Percentiles rank a stretch among this genome's conserved stretches.
These are phyloP conservation scores for Chrysemys picta DNA, from an alignment of 2,113 vertebrate genomes.

Conservation along the genomic window DNA sequence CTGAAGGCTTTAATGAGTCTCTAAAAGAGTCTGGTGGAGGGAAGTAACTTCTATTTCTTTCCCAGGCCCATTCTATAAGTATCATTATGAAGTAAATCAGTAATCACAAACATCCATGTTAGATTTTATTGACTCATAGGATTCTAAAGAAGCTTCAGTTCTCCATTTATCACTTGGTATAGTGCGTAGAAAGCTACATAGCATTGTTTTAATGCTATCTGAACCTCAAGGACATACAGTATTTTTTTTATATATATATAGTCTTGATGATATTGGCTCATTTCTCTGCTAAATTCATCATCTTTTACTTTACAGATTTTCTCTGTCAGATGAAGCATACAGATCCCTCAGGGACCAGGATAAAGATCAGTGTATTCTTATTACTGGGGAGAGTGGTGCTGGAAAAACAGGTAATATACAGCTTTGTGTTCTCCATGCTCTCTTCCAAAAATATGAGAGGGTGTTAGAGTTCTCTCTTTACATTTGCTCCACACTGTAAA, in stretches of 20 bases:
- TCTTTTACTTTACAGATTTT: conserved; percentile 86
- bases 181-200: not conserved
- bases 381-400: conserved; percentile 97
- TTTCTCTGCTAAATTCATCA: not conserved
- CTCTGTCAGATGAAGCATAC: conserved; percentile 97
- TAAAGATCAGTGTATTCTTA: conserved; percentile 98
- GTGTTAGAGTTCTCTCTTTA: not conserved
- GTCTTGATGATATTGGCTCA: not conserved
- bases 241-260: not conserved
- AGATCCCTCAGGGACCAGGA: conserved; percentile 97
- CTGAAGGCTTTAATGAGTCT: not conserved
- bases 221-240: not conserved
- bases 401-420: conserved; percentile 93
- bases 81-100: not conserved
- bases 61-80: not conserved
- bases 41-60: not conserved
- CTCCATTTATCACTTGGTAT: not conserved
- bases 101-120: not conserved
- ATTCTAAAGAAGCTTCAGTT: not conserved
- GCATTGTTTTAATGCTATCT: not conserved
- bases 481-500: not conserved
- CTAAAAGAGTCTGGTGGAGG: not conserved
- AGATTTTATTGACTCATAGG: not conserved
- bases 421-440: not conserved
- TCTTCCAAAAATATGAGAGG: not conserved